Evolutionary conservation across 2,113 vertebrate genomes (phyloP).

Genomic region (Semnornis frantzii): DNA sequence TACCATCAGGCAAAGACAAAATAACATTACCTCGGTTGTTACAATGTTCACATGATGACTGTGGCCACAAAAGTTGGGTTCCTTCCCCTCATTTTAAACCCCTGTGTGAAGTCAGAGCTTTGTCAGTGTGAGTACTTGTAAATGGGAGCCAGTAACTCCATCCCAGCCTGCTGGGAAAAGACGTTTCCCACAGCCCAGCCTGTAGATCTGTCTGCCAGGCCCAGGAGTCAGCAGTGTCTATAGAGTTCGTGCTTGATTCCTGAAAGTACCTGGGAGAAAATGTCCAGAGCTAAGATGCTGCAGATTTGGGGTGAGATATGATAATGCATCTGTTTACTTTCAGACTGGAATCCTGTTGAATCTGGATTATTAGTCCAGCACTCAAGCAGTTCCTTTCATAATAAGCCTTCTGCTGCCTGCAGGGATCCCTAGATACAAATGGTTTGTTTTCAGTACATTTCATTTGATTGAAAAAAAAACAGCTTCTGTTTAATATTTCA

Average conservation of each 20-base stretch:
- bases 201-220: too few relatives aligned
- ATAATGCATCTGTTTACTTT: not conserved
- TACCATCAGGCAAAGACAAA: not conserved
- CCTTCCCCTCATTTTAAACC: not conserved
- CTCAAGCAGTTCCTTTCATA: not conserved
- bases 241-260: not conserved
- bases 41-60: not conserved
- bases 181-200: not conserved
- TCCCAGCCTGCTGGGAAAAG: not conserved
- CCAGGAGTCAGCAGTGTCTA: not conserved
- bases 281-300: not conserved
- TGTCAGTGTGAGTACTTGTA: not conserved
- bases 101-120: not conserved
- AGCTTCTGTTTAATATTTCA: constrained; percentile 7
- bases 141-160: not conserved
- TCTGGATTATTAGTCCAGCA: not conserved
- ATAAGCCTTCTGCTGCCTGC: not conserved
- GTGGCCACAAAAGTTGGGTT: not conserved
- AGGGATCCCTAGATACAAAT: not conserved
- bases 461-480: not conserved
- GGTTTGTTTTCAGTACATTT: not conserved
- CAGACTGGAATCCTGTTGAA: not conserved
- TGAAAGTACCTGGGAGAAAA: not conserved
- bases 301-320: not conserved
- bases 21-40: not conserved